Conservation (phyloP, 2,797 vertebrate species). For the Gephyroberyx darwinii region DNA sequence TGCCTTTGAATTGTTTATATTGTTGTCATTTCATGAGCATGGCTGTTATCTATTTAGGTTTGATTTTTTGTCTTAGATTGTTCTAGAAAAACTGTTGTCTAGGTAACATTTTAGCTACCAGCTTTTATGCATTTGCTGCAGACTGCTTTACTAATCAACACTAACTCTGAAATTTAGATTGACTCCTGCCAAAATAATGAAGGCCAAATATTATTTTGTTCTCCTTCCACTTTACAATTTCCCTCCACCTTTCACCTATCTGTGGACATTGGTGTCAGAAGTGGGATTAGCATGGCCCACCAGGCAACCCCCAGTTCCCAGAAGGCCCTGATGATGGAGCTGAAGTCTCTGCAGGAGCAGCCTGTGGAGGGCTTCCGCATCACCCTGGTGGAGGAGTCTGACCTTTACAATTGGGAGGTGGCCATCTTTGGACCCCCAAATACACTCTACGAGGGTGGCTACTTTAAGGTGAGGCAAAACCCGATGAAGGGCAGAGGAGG, state of each 20-base stretch:
- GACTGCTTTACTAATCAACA: neutral
- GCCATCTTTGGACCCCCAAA: conserved; percentile 96
- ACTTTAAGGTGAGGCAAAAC: conserved; percentile 89
- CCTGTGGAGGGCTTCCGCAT: conserved; percentile 96
- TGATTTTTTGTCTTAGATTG: neutral
- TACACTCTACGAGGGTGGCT: conserved; percentile 93
- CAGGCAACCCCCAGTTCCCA: conserved; percentile 96
- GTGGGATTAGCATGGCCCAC: conserved; percentile 88
- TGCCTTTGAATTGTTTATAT: conserved; percentile 35
- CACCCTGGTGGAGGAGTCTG: conserved; percentile 93
- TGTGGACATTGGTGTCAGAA: conserved; percentile 51
- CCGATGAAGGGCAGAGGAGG: neutral
- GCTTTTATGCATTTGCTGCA: conserved; percentile 14
- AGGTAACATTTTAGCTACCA: conserved; percentile 19
- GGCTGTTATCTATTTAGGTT: neutral
- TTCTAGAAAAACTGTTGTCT: conserved; percentile 7
- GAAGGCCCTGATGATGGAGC: conserved; percentile 96
- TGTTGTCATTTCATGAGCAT: conserved; percentile 10
- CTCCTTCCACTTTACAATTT: neutral
- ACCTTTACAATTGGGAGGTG: conserved; percentile 97
- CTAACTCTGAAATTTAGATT: neutral
- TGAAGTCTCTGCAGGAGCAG: conserved; percentile 95
- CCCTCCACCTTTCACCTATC: neutral
- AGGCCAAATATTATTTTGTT: neutral
- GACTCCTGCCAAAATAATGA: neutral